Evolutionary conservation across 2,888 invertebrate genomes (phyloP).

Genomic region (Stenodera caucasica): DNA sequence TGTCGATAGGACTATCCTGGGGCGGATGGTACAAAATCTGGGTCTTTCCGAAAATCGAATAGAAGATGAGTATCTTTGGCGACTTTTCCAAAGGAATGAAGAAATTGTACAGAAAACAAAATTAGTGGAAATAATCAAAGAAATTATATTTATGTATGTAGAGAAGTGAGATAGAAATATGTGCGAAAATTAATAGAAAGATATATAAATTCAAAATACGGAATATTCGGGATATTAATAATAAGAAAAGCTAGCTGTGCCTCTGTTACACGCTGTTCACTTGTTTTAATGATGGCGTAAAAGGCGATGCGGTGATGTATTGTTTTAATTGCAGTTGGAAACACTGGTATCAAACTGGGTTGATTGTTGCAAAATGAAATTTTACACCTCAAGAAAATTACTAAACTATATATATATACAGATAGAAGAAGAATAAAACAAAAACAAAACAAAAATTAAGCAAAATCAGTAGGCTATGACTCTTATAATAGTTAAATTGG

Average conservation of each 20-base stretch:
- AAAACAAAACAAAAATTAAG: too few relatives aligned
- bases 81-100: too few relatives aligned
- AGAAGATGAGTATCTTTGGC: too few relatives aligned
- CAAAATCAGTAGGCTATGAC: not conserved
- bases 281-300: conserved; percentile 29
- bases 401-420: too few relatives aligned
- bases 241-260: conserved; percentile 24
- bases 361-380: conserved; percentile 41
- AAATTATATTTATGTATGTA: conserved; percentile 36
- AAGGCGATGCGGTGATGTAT: conserved; percentile 38
- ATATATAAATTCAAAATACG: conserved; percentile 13
- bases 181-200: not conserved
- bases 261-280: conserved; percentile 38
- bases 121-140: conserved; percentile 40
- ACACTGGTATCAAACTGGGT: conserved; percentile 39
- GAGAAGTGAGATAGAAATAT: conserved; percentile 1
- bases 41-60: too few relatives aligned
- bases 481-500: not conserved
- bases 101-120: too few relatives aligned
- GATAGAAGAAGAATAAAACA: too few relatives aligned
- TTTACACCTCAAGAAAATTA: conserved; percentile 25
- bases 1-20: too few relatives aligned
- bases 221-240: conserved; percentile 31
- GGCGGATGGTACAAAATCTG: too few relatives aligned
- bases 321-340: conserved; percentile 41